Evolutionary conservation across 2,113 vertebrate species (phyloP), one percentile per base, ranked within the genome.

Genomic region (Hiodon tergisus): DNA sequence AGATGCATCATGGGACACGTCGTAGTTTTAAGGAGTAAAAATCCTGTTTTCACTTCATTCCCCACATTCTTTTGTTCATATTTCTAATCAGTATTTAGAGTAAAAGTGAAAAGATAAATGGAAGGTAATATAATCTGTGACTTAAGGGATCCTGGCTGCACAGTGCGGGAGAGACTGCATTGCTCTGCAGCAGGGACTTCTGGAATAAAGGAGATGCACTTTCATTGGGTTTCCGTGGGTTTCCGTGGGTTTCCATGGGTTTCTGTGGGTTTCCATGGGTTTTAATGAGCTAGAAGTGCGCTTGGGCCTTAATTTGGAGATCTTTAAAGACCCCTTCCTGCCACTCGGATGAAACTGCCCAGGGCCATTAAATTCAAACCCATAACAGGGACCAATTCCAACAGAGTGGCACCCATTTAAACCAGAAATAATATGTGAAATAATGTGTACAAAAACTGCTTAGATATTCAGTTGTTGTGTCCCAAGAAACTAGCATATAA

Each of bases 321-420:
- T 57, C 73, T 71, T 54, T 75, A 76, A 47, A 75, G 55, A 52
- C 53, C 60, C 31, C 55, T 52, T 63, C 16, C 57, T 50, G 8
- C 48, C 58, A 47, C 70, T 11, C 46, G 58, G 59, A 58, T 63
- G 67, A 31, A 70, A 63, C 51, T 66, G 67, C 60, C 76, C 69
- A 75, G 55, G 69, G 76, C 50, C 55, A 74, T 74, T 74, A 77
- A 55, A 67, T 57, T 50, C 47, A 58, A n/a, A n/a, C 51, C 52
- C 65, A 17, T 60, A 75, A 78, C 71, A 50, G 67, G 67, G 31
- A 74, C 48, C 71, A 71, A 67, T 80, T 78, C 67, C 78, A 52
- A 61, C 62, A 62, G 46, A 76, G 11, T 71, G 75, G 75, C 52
- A 76, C 50, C 31, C 54, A 58, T 76, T 76, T 65, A 67, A 63